Base-by-base conservation (phyloP, 1,140 invertebrate genomes). In the Eumaeus atala region DNA sequence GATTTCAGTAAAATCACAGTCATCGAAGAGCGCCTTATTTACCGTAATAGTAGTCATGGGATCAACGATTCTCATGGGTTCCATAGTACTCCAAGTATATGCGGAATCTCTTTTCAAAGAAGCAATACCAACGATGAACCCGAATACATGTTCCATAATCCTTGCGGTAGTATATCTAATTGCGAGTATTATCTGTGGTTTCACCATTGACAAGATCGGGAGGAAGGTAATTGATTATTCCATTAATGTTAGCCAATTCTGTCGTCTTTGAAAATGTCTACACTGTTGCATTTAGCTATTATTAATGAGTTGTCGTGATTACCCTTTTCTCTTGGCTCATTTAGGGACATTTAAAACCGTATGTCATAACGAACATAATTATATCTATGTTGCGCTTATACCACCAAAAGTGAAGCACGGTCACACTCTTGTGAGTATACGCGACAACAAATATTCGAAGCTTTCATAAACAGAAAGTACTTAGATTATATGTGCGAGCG, bases 1-100 rank as follows among this genome's bases (percentile, higher is more conserved):
- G 11, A 18, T 50, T 50, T 50, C 67, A 84, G 81, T 52, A 57
- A 73, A 72, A 50, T 84, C 81, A 8, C 64, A 77, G 51, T 83
- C 82, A 6, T 83, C 82, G 0, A 67, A 77, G 52, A 60, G 69
- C 9, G 77, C 77, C 1, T 56, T 85, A 6, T 1, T 56, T 1
- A 50, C 70, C 0, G 72, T 72, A 0, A 54, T 85, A 0, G 63
- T 70, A 9, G 36, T 74, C 6, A 83, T 81, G 71, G 56, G 67
- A 0, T 8, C 65, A 0, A 72, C 67, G 0, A 81, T 81, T 34
- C 51, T 80, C 16, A 83, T 81, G 79, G 81, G 81, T 0, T 66
- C 76, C 5, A 67, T 81, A 1, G 79, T 80, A 0, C 59, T 84
- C 6, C 82, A 85, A 65, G 77, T 85, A 14, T 85, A 81, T 51